Evolutionary conservation across 2,113 vertebrate species (phyloP).

Genomic region (Ailurus styani): DNA sequence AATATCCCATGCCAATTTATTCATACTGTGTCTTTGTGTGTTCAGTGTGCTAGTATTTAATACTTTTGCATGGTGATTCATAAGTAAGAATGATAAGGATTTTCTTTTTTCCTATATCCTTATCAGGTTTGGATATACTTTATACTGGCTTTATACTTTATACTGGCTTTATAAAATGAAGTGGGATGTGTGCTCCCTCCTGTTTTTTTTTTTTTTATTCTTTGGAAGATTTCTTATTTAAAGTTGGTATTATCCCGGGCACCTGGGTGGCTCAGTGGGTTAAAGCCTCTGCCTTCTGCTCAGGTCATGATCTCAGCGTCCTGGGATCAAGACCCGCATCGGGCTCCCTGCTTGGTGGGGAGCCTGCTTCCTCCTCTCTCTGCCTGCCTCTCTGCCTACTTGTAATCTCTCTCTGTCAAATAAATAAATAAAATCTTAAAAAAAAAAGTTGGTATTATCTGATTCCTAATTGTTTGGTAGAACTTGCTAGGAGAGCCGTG

Average conservation of each 20-base stretch:
- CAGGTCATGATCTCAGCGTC: too few relatives aligned
- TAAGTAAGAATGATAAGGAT: background rate
- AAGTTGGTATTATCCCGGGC: background rate
- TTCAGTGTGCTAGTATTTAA: background rate
- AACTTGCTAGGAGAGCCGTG: background rate
- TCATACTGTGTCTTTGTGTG: background rate
- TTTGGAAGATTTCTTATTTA: background rate
- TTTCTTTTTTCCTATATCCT: background rate
- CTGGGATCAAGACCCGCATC: too few relatives aligned
- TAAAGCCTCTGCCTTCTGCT: too few relatives aligned
- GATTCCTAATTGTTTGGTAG: background rate
- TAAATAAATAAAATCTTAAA: too few relatives aligned
- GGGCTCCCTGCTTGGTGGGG: too few relatives aligned
- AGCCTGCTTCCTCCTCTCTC: too few relatives aligned
- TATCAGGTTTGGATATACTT: background rate
- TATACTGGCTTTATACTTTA: background rate
- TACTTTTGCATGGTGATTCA: background rate
- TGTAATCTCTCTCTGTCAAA: too few relatives aligned
- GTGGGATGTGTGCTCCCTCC: background rate
- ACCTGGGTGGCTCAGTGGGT: too few relatives aligned
- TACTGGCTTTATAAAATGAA: slow-evolving; percentile 5
- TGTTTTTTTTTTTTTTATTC: background rate
- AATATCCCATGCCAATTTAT: background rate
- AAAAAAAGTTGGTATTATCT: background rate
- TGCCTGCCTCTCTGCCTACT: too few relatives aligned